These are phyloP conservation scores for Nothocercus nigrocapillus DNA, from an alignment of 2,113 vertebrate species.

Conservation along the genomic window DNA sequence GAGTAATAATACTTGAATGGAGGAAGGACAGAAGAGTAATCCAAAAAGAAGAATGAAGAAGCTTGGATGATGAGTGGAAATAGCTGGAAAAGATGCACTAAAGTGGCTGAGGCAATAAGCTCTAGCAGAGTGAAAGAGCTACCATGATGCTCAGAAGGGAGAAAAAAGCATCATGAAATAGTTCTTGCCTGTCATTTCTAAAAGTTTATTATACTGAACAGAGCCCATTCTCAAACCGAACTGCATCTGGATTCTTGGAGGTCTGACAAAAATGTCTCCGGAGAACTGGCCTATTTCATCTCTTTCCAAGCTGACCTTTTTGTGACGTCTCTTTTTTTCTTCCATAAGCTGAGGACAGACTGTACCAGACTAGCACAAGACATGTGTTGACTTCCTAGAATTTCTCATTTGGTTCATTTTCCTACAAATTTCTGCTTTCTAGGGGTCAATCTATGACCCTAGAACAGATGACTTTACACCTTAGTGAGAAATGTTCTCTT, in stretches of 20 bases:
- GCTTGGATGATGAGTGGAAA: neutral
- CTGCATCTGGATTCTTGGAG: slow-evolving; percentile 16
- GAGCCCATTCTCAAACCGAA: slow-evolving; percentile 17
- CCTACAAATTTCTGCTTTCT: neutral
- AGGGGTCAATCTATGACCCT: neutral
- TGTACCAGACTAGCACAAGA: neutral
- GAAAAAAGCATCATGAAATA: neutral
- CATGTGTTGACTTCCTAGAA: slow-evolving; percentile 55
- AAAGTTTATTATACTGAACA: neutral
- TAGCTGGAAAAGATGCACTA: neutral
- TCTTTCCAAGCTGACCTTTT: slow-evolving; percentile 52
- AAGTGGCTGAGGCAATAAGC: neutral
- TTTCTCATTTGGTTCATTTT: neutral
- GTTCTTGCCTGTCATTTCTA: neutral
- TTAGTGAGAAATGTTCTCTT: neutral
- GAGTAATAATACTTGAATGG: neutral
- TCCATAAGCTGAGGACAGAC: slow-evolving; percentile 44
- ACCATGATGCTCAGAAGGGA: neutral
- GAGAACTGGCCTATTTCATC: slow-evolving; percentile 53
- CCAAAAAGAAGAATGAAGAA: neutral
- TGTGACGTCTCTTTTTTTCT: slow-evolving; percentile 35
- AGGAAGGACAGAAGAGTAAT: neutral
- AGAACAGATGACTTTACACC: neutral
- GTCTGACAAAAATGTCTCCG: slow-evolving; percentile 49
- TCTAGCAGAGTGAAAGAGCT: neutral